Percentiles rank a stretch among this genome's conserved stretches.
phyloP scores from a whole-genome alignment of 2,797 vertebrate genomes.

The Loris lydekkerianus region DNA sequence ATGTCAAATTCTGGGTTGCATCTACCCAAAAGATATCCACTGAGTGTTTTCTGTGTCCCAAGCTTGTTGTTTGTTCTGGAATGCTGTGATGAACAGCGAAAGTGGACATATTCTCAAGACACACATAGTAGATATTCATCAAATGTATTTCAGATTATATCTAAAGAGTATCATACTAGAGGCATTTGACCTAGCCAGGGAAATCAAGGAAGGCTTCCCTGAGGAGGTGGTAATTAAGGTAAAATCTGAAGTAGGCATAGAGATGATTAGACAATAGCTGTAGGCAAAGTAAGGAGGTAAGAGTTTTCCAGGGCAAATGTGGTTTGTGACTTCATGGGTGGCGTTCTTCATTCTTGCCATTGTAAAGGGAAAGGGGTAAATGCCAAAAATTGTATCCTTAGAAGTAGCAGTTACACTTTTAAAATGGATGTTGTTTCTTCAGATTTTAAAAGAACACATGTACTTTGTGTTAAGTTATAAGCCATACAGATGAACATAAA shows the following conservation, averaged over 20 bases:
- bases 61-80: background rate
- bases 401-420: background rate
- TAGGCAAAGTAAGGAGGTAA: background rate
- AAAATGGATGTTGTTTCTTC: constrained; percentile 6
- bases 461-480: background rate
- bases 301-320: background rate
- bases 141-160: background rate
- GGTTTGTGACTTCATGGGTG: background rate
- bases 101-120: background rate
- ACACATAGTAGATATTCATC: background rate
- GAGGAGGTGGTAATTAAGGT: background rate
- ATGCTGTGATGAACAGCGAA: background rate
- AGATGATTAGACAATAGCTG: background rate
- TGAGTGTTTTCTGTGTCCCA: background rate
- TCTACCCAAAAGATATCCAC: background rate
- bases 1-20: background rate
- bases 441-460: background rate
- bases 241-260: background rate
- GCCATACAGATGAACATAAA: background rate
- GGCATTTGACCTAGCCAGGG: background rate
- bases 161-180: background rate
- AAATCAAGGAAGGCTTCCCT: background rate
- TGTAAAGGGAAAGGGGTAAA: background rate
- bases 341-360: background rate
- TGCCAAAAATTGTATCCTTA: background rate